Conservation (phyloP, 2,113 vertebrate species). For the Scortum barcoo region DNA sequence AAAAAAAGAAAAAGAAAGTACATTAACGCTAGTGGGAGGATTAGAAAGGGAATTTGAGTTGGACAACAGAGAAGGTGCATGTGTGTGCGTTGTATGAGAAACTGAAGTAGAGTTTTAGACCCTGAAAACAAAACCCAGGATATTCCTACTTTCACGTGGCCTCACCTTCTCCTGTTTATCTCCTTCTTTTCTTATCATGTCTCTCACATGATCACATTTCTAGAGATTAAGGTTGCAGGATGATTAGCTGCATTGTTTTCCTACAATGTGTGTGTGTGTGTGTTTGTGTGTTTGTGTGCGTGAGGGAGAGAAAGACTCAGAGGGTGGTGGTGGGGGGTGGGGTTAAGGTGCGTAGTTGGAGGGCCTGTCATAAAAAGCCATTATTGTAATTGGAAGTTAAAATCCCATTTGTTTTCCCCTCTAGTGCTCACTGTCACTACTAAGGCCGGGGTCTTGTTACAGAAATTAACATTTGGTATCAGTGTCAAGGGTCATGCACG, state of each 20-base stretch:
- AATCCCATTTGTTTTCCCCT: slow-evolving; percentile 79
- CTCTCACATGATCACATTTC: slow-evolving; percentile 72
- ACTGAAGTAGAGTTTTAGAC: slow-evolving; percentile 5
- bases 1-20: neutral
- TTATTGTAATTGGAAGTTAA: slow-evolving; percentile 83
- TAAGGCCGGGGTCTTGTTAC: slow-evolving; percentile 62
- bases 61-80: neutral
- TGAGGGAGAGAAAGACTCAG: slow-evolving; percentile 18
- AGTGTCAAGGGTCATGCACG: slow-evolving; percentile 67
- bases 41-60: neutral
- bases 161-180: slow-evolving; percentile 57
- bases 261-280: slow-evolving; percentile 36
- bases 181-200: slow-evolving; percentile 62
- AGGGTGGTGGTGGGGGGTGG: neutral
- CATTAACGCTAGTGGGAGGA: neutral
- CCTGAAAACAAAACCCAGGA: slow-evolving; percentile 6
- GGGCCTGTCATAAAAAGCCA: slow-evolving; percentile 76
- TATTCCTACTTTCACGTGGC: slow-evolving; percentile 38
- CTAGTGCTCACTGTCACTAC: slow-evolving; percentile 71
- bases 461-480: slow-evolving; percentile 77
- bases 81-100: neutral
- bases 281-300: slow-evolving; percentile 28
- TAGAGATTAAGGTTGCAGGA: slow-evolving; percentile 63
- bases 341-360: slow-evolving; percentile 64
- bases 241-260: slow-evolving; percentile 77